phyloP scores from a whole-genome alignment of 2,888 invertebrate genomes.

The Doris montereyensis region DNA sequence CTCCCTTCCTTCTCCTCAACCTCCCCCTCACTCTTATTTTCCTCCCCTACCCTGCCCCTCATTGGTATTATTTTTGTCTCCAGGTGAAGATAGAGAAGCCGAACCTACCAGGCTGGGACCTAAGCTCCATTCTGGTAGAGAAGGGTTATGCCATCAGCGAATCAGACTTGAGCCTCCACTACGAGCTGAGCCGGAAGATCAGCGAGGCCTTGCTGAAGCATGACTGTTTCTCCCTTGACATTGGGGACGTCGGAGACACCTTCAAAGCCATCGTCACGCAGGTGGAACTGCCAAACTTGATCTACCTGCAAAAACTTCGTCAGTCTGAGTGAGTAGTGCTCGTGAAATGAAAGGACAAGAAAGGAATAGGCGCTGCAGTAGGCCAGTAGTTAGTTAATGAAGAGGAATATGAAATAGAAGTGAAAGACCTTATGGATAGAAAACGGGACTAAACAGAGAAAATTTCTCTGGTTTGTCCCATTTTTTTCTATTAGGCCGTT shows the following conservation, averaged over 20 bases:
- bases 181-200: constrained; percentile 23
- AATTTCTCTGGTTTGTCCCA: too few species aligned
- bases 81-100: neutral
- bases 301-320: constrained; percentile 44
- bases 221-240: constrained; percentile 36
- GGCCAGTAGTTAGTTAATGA: too few species aligned
- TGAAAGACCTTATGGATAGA: too few species aligned
- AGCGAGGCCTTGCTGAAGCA: constrained; percentile 44
- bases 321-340: constrained; percentile 17
- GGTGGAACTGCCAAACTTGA: constrained; percentile 61
- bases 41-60: too few species aligned
- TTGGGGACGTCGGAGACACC: constrained; percentile 38
- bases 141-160: constrained; percentile 9
- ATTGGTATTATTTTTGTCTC: too few species aligned
- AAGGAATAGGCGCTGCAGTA: too few species aligned
- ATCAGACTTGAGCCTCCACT: neutral
- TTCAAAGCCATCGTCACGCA: constrained; percentile 56
- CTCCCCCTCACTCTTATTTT: too few species aligned
- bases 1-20: too few species aligned
- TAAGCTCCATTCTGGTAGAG: constrained; percentile 2
- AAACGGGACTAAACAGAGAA: too few species aligned
- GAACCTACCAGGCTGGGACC: neutral
- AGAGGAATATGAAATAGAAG: too few species aligned
- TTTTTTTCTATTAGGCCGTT: too few species aligned
- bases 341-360: too few species aligned